Evolutionary conservation across 2,888 invertebrate species (phyloP), one percentile per base, ranked within the genome.

Genomic region (Drymonia ruficornis): DNA sequence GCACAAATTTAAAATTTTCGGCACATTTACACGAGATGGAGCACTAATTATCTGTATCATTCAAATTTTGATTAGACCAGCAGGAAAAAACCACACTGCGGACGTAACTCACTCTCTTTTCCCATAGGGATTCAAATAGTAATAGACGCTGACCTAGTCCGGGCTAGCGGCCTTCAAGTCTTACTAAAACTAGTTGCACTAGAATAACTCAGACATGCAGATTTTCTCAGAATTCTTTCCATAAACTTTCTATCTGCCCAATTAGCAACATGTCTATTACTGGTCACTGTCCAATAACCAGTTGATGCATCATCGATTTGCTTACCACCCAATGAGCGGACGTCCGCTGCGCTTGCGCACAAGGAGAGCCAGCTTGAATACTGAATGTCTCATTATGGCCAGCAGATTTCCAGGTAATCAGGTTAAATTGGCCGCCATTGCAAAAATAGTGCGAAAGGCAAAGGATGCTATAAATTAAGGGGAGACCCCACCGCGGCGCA

Each of bases 281-380:
- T 9, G n/a, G n/a, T n/a, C n/a, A n/a, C 29, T 34, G 16, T 18
- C 18, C n/a, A 47, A 31, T 31, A 18, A 47, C 18, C 18, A 18
- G 12, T 12, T 18, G 11, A 47, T 45, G 36, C 28, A 43, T 53
- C 19, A 15, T 34, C 34, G 5, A 18, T 13, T 31, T 47, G 13
- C 31, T 47, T 34, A 13, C 48, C 44, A 8, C 50, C 49, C 61
- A 65, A 69, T 65, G 56, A 59, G 42, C 61, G 70, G 70, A 70
- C 53, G 38, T 70, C 70, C 70, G 71, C 46, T 49, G 55, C 53
- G 49, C 1, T 12, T 8, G 44, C 43, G 46, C 28, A 42, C 57
- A 55, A 57, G 64, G 56, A 56, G 59, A 56, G 51, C 28, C 15
- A 18, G 43, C n/a, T 38, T 50, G 50, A 54, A 57, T 58, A 56